Conservation (phyloP, 2,113 vertebrate species). For the Lophotis ruficrista region DNA sequence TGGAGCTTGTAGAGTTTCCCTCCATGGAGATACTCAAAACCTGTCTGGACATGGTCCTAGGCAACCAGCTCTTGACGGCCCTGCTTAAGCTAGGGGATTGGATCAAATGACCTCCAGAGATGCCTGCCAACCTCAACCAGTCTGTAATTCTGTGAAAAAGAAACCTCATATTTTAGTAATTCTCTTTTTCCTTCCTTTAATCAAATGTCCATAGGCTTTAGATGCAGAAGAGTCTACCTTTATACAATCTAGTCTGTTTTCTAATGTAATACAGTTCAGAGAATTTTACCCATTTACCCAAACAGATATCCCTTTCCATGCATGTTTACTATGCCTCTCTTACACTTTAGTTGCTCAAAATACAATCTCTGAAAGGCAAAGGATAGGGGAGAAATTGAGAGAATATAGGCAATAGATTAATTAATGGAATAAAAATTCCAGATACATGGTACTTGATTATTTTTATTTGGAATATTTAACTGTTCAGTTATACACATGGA, state of each 20-base stretch:
- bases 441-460: neutral
- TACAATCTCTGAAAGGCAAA: neutral
- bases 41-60: neutral
- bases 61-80: neutral
- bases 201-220: neutral
- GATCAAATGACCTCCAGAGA: neutral
- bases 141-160: neutral
- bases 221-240: neutral
- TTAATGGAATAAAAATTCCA: neutral
- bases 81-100: neutral
- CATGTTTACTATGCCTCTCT: neutral
- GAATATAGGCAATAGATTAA: neutral
- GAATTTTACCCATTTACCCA: neutral
- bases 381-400: neutral
- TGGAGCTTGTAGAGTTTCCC: neutral
- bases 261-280: neutral
- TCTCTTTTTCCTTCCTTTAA: neutral
- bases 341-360: neutral
- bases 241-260: neutral
- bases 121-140: neutral
- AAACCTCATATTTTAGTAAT: neutral
- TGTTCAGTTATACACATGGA: neutral
- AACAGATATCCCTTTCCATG: neutral
- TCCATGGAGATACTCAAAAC: neutral
- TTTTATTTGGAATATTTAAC: neutral